These are phyloP conservation scores for Sebastes nivosus DNA, from an alignment of 2,797 vertebrate species.

Conservation along the genomic window DNA sequence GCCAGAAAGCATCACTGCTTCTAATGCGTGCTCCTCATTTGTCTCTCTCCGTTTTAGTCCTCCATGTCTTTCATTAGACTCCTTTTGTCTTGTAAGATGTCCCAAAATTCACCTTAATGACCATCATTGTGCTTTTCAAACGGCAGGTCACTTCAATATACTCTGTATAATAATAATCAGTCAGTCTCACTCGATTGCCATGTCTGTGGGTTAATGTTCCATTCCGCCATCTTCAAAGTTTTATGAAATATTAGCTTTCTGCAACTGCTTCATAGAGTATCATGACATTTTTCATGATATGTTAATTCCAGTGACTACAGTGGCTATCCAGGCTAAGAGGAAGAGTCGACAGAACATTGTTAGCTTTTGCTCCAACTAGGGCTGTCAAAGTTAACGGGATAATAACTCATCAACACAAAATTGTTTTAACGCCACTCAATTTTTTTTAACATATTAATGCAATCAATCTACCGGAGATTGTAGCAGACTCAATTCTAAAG, in stretches of 20 bases:
- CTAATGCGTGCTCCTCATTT: conserved; percentile 1
- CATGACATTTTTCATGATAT: neutral
- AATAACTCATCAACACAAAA: no score
- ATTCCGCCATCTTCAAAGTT: neutral
- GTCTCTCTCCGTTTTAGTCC: neutral
- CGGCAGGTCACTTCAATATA: neutral
- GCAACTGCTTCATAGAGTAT: neutral
- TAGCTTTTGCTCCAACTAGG: neutral
- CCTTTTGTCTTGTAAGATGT: neutral
- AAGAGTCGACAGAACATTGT: neutral
- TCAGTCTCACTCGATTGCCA: neutral
- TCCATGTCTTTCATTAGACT: neutral
- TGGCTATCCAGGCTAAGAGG: neutral
- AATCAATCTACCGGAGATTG: no score
- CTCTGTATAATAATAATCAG: neutral
- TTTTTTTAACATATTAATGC: no score
- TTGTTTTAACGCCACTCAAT: no score
- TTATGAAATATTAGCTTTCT: neutral
- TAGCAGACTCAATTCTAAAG: no score
- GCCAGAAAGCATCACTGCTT: conserved; percentile 4
- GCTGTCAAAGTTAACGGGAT: no score
- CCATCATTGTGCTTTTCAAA: neutral
- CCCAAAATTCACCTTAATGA: neutral
- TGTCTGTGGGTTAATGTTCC: neutral
- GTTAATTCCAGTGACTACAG: neutral